Evolutionary conservation across 2,888 invertebrate genomes (phyloP), one percentile per base, ranked within the genome.

Genomic region (Acheta domesticus): DNA sequence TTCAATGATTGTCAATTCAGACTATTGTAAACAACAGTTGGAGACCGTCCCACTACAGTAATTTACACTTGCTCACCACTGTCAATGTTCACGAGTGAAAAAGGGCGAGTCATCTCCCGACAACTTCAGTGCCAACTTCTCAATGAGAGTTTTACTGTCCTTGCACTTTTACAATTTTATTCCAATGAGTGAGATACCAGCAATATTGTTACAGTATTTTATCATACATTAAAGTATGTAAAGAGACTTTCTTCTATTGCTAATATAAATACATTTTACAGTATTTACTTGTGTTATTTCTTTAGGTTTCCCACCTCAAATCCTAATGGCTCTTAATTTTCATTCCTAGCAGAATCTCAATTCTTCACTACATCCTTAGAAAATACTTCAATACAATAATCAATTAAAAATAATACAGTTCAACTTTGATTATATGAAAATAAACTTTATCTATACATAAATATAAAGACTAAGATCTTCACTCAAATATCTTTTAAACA

Each of bases 191-290:
- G 36, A 79, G n/a, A 79, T 20, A 75, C 62, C 62, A 62, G 62
- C 76, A 76, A 76, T 73, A 76, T 76, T 76, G 76, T 79, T 76
- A 79, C 62, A 76, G 76, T 76, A 76, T 79, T 79, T 79, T 79
- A 49, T 79, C 79, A 79, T 23, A 73, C 76, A 76, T 76, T 50
- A 75, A 76, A 21, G 75, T 79, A 20, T 79, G 79, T 76, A 76
- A 76, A 20, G 48, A 76, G 16, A 62, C 76, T 79, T 49, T 79
- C 74, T 74, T 79, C 76, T 73, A 76, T 48, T 79, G 79, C 62
- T 76, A 50, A 79, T 76, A n/a, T 79, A 79, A 79, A 79, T 79
- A 79, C 36, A 79, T 79, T 76, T 79, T 79, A 76, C 76, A 76
- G 76, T 76, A 79, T 79, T 79, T 79, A 79, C 76, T 73, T 76